Evolutionary conservation across 2,113 vertebrate species (phyloP), one percentile per base, ranked within the genome.

Genomic region (Heliornis fulica): DNA sequence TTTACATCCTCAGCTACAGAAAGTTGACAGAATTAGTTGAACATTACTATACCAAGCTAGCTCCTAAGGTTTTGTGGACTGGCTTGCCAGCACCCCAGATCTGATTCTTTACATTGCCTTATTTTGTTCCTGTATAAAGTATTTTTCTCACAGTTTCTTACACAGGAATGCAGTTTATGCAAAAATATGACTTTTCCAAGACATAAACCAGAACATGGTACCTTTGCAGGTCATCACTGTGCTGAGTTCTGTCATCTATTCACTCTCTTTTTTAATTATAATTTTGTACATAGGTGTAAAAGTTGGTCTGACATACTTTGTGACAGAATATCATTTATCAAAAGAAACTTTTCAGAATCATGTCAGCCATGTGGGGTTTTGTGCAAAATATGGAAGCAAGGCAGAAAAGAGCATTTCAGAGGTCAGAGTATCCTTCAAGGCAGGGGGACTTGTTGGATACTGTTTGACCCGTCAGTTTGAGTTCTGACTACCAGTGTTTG

Each of bases 1-100:
- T 95, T 91, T 94, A 87, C 75, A 93, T 45, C 68, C 68, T 74
- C 82, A 40, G 78, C 81, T 59, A 72, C 32, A 61, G 43, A 63
- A 28, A 84, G 6, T 12, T 69, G 41, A 95, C 91, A 90, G 57
- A 87, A 87, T 66, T 29, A 40, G 74, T 17, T 77, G 78, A 53
- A 32, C 41, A 59, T 60, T 48, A 48, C 51, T 65, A 77, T 66
- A 54, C 22, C 10, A 3, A 82, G 51, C 48, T 82, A 82, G 51
- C 48, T 82, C 40, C 46, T 34, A 1, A 43, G 25, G 60, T 10
- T 84, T 87, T 74, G 54, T 29, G 54, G 68, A 28, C 19, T 68
- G 61, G 8, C 23, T 76, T 85, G 79, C 74, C 57, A 91, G 65
- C 45, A 79, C n/a, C 74, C 84, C 40, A 38, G 22, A 38, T 38